Base-by-base conservation (phyloP, 1,140 invertebrate species). In the Meloidogyne exigua region DNA sequence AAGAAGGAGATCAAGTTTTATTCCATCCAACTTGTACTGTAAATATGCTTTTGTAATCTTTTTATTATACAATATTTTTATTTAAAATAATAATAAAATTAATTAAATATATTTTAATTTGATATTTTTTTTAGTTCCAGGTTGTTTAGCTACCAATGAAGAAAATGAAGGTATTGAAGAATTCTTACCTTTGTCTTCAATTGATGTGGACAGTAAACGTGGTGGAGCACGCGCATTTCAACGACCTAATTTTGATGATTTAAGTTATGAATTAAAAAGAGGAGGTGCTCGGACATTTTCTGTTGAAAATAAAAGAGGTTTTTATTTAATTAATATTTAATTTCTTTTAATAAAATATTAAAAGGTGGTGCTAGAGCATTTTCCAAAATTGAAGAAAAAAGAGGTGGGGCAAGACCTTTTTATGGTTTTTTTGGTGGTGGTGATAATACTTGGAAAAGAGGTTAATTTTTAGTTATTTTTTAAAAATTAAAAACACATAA, bases 331-430 rank as follows among this genome's bases (percentile, higher is more conserved):
- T n/a, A 57, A 57, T n/a, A 49, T 18, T 42, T 42, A 42, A 12
- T 42, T 42, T 44, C 1, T 7, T n/a, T 57, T 1, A 32, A 32
- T n/a, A n/a, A n/a, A n/a, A 57, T 9, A 44, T 63, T 39, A 23
- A 4, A 25, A 25, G 69, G 28, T 65, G 36, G n/a, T 15, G 72
- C 44, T 3, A 62, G 72, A 23, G 57, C 72, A 28, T 73, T 73
- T 36, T 21, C 39, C 7, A 62, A 62, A 65, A 12, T 25, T 25
- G 72, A 62, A n/a, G 62, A 65, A 25, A 73, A 73, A 32, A 62
- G 72, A n/a, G 72, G 44, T 32, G 72, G 72, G 12, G 72, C 72
- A 15, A 23, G 72, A 26, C 72, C 72, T 11, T 73, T 71, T 23
- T 73, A 32, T 28, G 72, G 72, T 10, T 62, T 57, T n/a, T 57